phyloP scores from a whole-genome alignment of 2,113 vertebrate species.

The Hypomesus transpacificus region DNA sequence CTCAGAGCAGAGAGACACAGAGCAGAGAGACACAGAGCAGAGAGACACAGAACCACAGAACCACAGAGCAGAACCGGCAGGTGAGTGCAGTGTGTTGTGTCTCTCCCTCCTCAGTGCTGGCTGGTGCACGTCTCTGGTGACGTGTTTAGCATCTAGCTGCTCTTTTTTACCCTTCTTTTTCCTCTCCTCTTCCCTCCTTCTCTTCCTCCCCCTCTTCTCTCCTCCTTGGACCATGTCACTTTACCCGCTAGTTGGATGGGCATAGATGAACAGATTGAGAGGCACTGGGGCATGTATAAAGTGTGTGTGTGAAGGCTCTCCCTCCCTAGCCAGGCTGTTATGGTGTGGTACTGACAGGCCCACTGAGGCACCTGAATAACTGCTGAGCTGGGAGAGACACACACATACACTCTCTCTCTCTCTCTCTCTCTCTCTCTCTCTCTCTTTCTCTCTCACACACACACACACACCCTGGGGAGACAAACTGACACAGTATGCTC shows the following conservation, averaged over 20 bases:
- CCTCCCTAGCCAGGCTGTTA: not conserved
- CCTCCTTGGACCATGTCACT: conserved; percentile 25
- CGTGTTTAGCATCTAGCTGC: not conserved
- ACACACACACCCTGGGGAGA: not conserved
- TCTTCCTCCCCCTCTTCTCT: conserved; percentile 20
- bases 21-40: no score
- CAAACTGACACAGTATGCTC: not conserved
- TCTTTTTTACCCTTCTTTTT: not conserved
- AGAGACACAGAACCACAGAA: no score
- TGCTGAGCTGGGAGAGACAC: no score
- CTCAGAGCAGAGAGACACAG: no score
- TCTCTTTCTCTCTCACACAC: not conserved
- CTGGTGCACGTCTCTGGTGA: not conserved
- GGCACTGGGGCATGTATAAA: not conserved
- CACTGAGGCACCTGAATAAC: no score
- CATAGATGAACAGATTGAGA: conserved; percentile 33
- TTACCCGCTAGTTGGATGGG: conserved; percentile 33
- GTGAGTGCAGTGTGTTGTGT: no score
- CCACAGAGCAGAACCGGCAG: no score
- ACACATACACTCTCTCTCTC: conserved; percentile 1
- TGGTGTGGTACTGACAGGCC: not conserved
- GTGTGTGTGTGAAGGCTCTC: not conserved
- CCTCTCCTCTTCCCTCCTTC: not conserved
- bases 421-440: not conserved
- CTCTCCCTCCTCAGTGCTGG: not conserved